Conservation (phyloP, 1,140 invertebrate species). For the Tetramorium alpestre region DNA sequence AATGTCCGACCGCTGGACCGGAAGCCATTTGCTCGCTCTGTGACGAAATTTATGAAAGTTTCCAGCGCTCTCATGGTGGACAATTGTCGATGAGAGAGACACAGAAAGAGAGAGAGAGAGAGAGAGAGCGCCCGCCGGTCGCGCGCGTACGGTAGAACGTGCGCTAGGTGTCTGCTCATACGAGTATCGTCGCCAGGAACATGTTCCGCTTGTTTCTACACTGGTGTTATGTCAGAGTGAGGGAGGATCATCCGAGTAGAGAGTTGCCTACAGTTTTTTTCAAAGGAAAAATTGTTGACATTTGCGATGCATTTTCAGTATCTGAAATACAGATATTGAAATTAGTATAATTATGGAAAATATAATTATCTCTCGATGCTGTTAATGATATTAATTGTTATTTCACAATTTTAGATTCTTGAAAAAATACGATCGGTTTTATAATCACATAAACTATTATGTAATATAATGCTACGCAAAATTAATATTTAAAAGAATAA, state of each 20-base stretch:
- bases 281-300: not conserved
- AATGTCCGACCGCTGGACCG: slow-evolving; percentile 84
- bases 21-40: slow-evolving; percentile 82
- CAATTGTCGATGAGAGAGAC: slow-evolving; percentile 66
- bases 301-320: not conserved
- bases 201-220: slow-evolving; percentile 36
- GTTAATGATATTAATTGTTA: slow-evolving; percentile 3
- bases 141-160: slow-evolving; percentile 54
- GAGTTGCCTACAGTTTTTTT: not conserved
- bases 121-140: slow-evolving; percentile 41
- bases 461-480: not conserved
- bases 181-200: slow-evolving; percentile 40
- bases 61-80: slow-evolving; percentile 65
- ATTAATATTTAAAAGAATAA: not conserved
- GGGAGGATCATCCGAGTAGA: slow-evolving; percentile 2
- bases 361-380: not conserved
- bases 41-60: slow-evolving; percentile 84
- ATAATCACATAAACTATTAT: not conserved
- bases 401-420: not conserved
- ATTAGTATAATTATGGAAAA: not conserved
- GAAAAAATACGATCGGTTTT: not conserved
- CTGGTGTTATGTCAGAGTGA: slow-evolving; percentile 35
- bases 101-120: slow-evolving; percentile 25
- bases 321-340: not conserved
- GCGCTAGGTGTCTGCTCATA: slow-evolving; percentile 61